Evolutionary conservation across 2,113 vertebrate genomes (phyloP).

Genomic region (Actinemys pallida): DNA sequence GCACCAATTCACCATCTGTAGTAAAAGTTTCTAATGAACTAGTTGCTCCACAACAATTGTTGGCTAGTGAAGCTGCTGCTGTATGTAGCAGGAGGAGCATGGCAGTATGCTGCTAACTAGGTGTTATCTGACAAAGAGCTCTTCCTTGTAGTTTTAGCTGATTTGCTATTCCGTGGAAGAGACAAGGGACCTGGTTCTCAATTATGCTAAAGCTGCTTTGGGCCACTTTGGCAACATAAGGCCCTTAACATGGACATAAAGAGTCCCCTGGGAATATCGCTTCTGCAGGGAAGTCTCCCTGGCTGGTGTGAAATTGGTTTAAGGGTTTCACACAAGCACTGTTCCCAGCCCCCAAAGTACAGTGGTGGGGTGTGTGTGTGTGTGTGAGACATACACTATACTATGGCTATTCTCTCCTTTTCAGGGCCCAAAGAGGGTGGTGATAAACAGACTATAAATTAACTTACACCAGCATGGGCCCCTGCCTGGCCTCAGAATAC

Average conservation of each 20-base stretch:
- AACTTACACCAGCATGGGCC: neutral
- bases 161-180: neutral
- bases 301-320: neutral
- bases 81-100: neutral
- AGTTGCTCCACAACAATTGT: neutral
- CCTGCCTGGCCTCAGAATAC: accelerated
- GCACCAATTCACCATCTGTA: neutral
- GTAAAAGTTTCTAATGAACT: neutral
- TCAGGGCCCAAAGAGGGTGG: neutral
- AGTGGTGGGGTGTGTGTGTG: neutral
- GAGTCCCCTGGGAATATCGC: neutral
- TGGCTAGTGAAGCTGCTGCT: neutral
- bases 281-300: neutral
- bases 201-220: neutral
- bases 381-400: neutral
- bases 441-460: neutral
- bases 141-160: neutral
- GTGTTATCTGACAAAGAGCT: neutral
- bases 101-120: neutral
- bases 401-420: neutral
- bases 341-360: neutral
- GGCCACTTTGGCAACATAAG: neutral
- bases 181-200: neutral
- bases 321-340: neutral
- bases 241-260: neutral